Conservation (phyloP, 2,888 invertebrate genomes). For the Drosophila lacicola region DNA sequence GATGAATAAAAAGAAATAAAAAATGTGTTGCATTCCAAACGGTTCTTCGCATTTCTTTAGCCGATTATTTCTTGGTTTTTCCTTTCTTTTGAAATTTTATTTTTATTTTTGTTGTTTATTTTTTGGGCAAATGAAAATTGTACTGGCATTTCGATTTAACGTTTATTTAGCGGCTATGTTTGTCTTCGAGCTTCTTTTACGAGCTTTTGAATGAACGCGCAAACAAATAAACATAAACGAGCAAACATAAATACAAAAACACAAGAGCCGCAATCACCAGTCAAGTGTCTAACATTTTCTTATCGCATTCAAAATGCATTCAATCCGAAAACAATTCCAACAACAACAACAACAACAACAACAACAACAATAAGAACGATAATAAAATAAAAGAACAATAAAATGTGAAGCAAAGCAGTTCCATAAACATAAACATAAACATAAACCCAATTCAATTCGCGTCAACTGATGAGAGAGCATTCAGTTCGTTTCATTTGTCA, state of each 20-base stretch:
- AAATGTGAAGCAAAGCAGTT: slow-evolving; percentile 23
- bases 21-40: slow-evolving; percentile 36
- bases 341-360: not conserved
- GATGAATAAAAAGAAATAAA: not conserved
- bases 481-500: slow-evolving; percentile 20
- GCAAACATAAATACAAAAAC: not conserved
- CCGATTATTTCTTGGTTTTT: not conserved
- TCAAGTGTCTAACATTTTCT: slow-evolving; percentile 28
- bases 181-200: slow-evolving; percentile 50
- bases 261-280: slow-evolving; percentile 31
- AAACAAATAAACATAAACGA: slow-evolving; percentile 42
- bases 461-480: slow-evolving; percentile 7
- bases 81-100: not conserved
- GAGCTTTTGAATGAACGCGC: slow-evolving; percentile 71
- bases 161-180: slow-evolving; percentile 46
- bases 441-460: slow-evolving; percentile 1
- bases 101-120: slow-evolving; percentile 10
- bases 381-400: slow-evolving; percentile 28
- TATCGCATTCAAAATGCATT: slow-evolving; percentile 33
- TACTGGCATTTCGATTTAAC: slow-evolving; percentile 47
- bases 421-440: slow-evolving; percentile 5
- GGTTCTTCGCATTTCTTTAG: slow-evolving; percentile 6
- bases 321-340: slow-evolving; percentile 24
- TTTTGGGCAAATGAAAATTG: slow-evolving; percentile 66
- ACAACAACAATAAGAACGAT: slow-evolving; percentile 2